phyloP scores from a whole-genome alignment of 2,113 vertebrate species.

The Hippocampus comes region DNA sequence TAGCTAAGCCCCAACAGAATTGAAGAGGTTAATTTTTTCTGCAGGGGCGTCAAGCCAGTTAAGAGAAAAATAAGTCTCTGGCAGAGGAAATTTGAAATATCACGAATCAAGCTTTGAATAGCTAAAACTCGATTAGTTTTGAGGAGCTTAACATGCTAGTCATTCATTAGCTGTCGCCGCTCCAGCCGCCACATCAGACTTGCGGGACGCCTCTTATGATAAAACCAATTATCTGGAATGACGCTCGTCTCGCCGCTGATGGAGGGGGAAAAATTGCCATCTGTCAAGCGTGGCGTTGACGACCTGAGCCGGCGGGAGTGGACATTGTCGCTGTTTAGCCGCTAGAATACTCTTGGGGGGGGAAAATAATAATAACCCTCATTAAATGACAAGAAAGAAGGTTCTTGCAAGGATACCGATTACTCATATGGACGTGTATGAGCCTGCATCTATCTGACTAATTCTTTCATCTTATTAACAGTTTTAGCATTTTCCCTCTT shows the following conservation, averaged over 20 bases:
- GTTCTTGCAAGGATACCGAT: background rate
- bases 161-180: background rate
- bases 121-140: constrained; percentile 20
- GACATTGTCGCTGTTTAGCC: constrained; percentile 30
- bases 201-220: constrained; percentile 15
- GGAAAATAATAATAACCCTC: background rate
- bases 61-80: background rate
- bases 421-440: background rate
- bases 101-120: background rate
- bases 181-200: constrained; percentile 1
- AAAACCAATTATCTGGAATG: constrained; percentile 37
- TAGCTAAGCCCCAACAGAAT: background rate
- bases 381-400: constrained; percentile 15
- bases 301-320: constrained; percentile 2
- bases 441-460: background rate
- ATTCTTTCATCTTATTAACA: background rate
- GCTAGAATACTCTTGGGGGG: background rate
- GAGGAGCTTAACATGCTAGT: constrained; percentile 17
- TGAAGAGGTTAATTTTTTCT: background rate
- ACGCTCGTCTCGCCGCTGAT: constrained; percentile 21
- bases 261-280: constrained; percentile 9
- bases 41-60: background rate
- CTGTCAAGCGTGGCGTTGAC: constrained; percentile 7
- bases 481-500: constrained; percentile 1
- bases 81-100: constrained; percentile 2